A percentile compares a stretch with the other conserved stretches of the same genome.
These are phyloP conservation scores for Mallotus villosus DNA, from an alignment of 2,797 vertebrate genomes.

Conservation along the genomic window DNA sequence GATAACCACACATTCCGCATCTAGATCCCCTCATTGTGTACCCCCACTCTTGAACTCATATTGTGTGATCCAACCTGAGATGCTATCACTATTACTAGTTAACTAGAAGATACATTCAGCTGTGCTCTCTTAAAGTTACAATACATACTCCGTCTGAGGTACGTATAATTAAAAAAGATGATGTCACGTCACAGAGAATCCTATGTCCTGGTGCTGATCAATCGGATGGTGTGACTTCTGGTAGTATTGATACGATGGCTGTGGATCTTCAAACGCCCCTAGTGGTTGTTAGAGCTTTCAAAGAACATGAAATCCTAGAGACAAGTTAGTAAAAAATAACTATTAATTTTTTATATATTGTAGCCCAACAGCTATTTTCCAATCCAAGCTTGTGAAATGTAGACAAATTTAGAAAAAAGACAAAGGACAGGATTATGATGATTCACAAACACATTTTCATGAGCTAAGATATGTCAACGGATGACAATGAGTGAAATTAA, in stretches of 20 bases:
- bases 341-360: neutral
- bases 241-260: constrained; percentile 30
- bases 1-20: constrained; percentile 6
- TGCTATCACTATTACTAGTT: constrained; percentile 49
- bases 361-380: too few relatives aligned
- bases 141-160: constrained; percentile 31
- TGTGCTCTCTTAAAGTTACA: constrained; percentile 39
- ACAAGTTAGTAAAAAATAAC: neutral
- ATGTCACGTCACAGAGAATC: constrained; percentile 44
- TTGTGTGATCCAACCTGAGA: constrained; percentile 41
- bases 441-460: neutral
- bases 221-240: constrained; percentile 52
- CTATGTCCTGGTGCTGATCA: constrained; percentile 35
- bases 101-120: constrained; percentile 10
- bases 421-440: too few relatives aligned
- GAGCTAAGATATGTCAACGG: neutral
- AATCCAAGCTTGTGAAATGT: too few relatives aligned
- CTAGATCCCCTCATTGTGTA: constrained; percentile 23
- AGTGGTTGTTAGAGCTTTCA: constrained; percentile 67
- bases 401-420: too few relatives aligned
- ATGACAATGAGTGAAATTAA: neutral
- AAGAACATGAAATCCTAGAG: constrained; percentile 83
- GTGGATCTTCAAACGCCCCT: constrained; percentile 28
- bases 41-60: constrained; percentile 18
- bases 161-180: constrained; percentile 22